These are phyloP conservation scores for Channa maculata DNA, from an alignment of 2,113 vertebrate genomes.

Conservation along the genomic window DNA sequence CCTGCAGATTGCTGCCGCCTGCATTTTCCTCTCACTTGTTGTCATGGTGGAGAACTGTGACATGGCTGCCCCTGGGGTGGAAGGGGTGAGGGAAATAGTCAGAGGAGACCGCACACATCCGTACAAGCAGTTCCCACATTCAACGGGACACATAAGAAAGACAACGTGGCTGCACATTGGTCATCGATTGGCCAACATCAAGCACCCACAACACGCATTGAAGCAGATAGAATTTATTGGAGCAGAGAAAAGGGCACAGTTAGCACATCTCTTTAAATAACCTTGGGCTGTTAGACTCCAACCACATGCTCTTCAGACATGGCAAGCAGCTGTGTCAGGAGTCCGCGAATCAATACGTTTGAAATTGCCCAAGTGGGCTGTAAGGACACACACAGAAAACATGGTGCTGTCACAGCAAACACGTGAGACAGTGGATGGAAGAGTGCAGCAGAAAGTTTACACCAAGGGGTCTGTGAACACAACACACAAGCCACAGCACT, in stretches of 20 bases:
- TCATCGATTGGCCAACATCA: constrained; percentile 38
- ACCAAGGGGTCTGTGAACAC: not conserved
- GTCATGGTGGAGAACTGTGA: constrained; percentile 89
- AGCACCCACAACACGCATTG: constrained; percentile 16
- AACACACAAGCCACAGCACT: not conserved
- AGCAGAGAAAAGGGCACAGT: constrained; percentile 74
- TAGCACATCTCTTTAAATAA: constrained; percentile 84
- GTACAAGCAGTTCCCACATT: constrained; percentile 41
- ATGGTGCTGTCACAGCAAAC: constrained; percentile 54
- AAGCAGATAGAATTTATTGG: constrained; percentile 66
- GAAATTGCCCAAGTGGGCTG: constrained; percentile 65
- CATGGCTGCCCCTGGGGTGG: constrained; percentile 82
- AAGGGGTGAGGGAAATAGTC: constrained; percentile 59
- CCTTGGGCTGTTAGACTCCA: constrained; percentile 69
- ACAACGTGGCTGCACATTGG: constrained; percentile 15
- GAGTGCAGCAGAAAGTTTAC: constrained; percentile 31
- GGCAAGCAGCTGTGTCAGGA: constrained; percentile 65
- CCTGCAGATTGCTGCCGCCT: constrained; percentile 92
- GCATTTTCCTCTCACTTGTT: constrained; percentile 88
- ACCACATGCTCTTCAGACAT: constrained; percentile 66
- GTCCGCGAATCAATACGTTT: constrained; percentile 70
- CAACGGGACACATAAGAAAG: constrained; percentile 45
- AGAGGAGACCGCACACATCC: constrained; percentile 49
- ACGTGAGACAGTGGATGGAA: constrained; percentile 22
- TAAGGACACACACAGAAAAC: constrained; percentile 47